A percentile compares a stretch with the other conserved stretches of the same genome.
Conservation (phyloP, 2,888 invertebrate species). For the Bombylius major region DNA sequence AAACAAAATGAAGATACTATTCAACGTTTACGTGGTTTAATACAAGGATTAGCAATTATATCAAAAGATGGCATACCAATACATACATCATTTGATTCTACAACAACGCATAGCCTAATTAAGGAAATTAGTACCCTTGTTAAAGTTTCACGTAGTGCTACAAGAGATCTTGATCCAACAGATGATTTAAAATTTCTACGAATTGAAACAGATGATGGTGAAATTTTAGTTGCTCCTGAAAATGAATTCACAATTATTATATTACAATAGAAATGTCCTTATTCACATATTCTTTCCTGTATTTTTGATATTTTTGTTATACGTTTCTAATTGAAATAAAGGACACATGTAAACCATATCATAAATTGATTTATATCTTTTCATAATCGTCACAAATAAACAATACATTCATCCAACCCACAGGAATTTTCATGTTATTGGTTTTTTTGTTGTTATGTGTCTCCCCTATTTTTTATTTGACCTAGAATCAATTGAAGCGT, state of each 20-base stretch:
- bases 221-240: conserved; percentile 29
- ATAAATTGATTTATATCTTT: no score
- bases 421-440: background rate
- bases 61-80: conserved; percentile 24
- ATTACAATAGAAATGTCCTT: conserved; percentile 9
- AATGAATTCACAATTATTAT: conserved; percentile 24
- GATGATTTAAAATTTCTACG: conserved; percentile 28
- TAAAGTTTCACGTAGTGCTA: conserved; percentile 16
- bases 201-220: conserved; percentile 28
- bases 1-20: conserved; percentile 20
- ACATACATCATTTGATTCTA: conserved; percentile 27
- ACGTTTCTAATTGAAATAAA: no score
- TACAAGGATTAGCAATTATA: conserved; percentile 22
- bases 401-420: background rate
- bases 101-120: conserved; percentile 25
- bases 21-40: conserved; percentile 25
- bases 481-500: background rate
- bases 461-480: background rate
- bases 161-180: conserved; percentile 29
- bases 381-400: no score
- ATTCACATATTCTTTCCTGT: no score
- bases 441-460: background rate
- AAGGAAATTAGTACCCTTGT: conserved; percentile 10
- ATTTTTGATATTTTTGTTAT: no score
- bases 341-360: no score